Evolutionary conservation across 2,797 vertebrate species (phyloP).

Genomic region (Sebastes melanostomus): DNA sequence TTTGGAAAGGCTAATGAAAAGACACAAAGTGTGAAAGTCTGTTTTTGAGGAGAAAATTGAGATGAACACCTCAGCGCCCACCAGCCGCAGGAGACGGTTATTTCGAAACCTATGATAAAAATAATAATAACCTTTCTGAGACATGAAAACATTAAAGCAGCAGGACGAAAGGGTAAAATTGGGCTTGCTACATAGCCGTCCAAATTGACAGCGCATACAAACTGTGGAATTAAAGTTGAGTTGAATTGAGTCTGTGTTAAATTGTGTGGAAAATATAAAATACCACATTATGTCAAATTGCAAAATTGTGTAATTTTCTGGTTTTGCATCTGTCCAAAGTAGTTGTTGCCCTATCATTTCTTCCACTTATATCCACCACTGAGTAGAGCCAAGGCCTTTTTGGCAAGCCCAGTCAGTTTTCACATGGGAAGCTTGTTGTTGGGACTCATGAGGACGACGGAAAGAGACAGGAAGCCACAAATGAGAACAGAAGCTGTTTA

Average conservation of each 20-base stretch:
- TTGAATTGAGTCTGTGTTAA: neutral
- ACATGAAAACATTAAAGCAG: neutral
- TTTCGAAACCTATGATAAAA: too few species aligned
- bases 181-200: neutral
- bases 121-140: neutral
- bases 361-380: neutral
- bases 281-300: neutral
- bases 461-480: constrained; percentile 72
- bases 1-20: too few species aligned
- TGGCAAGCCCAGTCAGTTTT: constrained; percentile 49
- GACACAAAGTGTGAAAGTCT: too few species aligned
- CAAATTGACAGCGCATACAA: neutral
- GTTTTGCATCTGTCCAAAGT: neutral
- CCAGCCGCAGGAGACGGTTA: too few species aligned
- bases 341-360: neutral
- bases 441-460: constrained; percentile 48
- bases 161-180: neutral
- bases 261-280: neutral
- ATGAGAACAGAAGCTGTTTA: constrained; percentile 70
- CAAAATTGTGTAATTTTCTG: neutral
- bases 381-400: constrained; percentile 21
- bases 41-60: too few species aligned
- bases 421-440: constrained; percentile 67
- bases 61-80: too few species aligned
- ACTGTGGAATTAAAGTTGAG: neutral